These are phyloP conservation scores for Sciurus vulgaris DNA, from an alignment of 2,797 vertebrate species.

Conservation along the genomic window DNA sequence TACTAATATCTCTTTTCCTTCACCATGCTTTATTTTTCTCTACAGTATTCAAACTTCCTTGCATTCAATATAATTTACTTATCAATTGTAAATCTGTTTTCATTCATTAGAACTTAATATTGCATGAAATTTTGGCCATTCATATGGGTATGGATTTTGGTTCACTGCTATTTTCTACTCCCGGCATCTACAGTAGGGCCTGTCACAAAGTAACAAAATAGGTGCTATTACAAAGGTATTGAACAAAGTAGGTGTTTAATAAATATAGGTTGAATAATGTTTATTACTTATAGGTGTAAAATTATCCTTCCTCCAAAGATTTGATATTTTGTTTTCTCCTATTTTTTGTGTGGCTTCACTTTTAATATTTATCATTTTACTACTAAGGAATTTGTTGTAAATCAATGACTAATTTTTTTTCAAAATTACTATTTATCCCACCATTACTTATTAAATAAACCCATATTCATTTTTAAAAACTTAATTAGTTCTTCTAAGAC, in stretches of 20 bases:
- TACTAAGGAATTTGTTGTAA: background rate
- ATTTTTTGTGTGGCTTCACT: background rate
- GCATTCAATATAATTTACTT: background rate
- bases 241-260: background rate
- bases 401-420: background rate
- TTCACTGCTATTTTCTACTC: background rate
- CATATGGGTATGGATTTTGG: background rate
- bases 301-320: background rate
- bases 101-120: background rate
- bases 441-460: constrained; percentile 12
- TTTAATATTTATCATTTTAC: constrained; percentile 54
- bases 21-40: background rate
- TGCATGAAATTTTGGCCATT: background rate
- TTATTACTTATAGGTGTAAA: background rate
- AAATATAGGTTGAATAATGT: background rate
- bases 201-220: constrained; percentile 1
- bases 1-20: background rate
- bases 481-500: background rate
- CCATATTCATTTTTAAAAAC: constrained; percentile 3
- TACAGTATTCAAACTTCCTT: background rate
- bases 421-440: background rate
- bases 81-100: background rate
- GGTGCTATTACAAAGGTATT: background rate
- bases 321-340: background rate
- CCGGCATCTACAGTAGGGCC: background rate